These are phyloP conservation scores for Bombyx mandarina DNA, from an alignment of 1,140 invertebrate species.

Conservation along the genomic window DNA sequence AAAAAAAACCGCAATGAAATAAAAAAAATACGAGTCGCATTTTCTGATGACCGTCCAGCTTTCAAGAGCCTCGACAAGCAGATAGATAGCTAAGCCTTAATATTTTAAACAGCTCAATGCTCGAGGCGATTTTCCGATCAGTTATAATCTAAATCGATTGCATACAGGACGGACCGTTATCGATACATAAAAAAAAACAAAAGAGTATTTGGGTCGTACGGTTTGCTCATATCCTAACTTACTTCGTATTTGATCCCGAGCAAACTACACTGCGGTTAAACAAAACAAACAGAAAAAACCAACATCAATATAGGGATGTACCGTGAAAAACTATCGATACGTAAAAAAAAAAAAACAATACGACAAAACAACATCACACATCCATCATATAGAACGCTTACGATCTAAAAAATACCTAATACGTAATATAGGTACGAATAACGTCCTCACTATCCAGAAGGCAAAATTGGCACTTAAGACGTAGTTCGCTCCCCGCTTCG, in stretches of 20 bases:
- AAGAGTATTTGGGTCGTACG: too few relatives aligned
- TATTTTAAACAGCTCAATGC: too few relatives aligned
- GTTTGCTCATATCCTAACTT: slow-evolving; percentile 29
- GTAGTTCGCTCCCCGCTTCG: slow-evolving; percentile 53
- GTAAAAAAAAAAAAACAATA: slow-evolving; percentile 17
- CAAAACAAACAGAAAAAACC: slow-evolving; percentile 4
- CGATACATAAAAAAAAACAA: not conserved
- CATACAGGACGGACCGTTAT: not conserved
- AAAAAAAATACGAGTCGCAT: too few relatives aligned
- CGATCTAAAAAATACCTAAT: slow-evolving; percentile 65
- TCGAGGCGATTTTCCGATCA: too few relatives aligned
- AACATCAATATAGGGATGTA: slow-evolving; percentile 19
- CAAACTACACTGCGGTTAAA: slow-evolving; percentile 43
- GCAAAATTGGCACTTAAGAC: slow-evolving; percentile 72
- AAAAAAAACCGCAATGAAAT: too few relatives aligned
- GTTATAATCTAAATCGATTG: too few relatives aligned
- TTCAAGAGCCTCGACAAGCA: too few relatives aligned
- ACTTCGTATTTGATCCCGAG: slow-evolving; percentile 62
- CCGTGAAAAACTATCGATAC: slow-evolving; percentile 15
- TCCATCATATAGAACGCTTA: slow-evolving; percentile 55
- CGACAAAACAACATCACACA: slow-evolving; percentile 30
- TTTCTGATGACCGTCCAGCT: too few relatives aligned
- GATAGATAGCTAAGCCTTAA: too few relatives aligned
- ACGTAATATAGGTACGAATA: slow-evolving; percentile 66
- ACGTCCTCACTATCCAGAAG: slow-evolving; percentile 69